phyloP scores from a whole-genome alignment of 2,113 vertebrate species.

The Tinamus guttatus region DNA sequence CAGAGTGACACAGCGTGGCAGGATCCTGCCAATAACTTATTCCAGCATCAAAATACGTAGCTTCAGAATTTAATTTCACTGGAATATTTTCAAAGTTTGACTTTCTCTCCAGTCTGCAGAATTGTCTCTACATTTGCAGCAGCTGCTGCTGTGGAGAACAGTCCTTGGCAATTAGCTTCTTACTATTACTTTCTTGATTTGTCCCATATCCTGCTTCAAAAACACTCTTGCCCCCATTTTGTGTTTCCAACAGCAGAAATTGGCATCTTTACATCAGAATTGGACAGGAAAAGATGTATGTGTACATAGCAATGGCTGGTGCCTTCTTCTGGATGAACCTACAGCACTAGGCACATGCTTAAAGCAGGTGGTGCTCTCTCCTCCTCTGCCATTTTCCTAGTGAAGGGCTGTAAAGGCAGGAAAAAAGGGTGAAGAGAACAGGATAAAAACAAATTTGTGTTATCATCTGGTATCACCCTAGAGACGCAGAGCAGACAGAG shows the following conservation, averaged over 20 bases:
- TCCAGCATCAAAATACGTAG: background rate
- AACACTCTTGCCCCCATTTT: background rate
- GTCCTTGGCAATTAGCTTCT: background rate
- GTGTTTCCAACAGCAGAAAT: background rate
- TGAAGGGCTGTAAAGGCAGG: background rate
- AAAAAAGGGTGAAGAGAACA: accelerated
- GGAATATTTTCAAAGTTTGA: background rate
- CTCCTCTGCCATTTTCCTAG: background rate
- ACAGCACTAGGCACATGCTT: background rate
- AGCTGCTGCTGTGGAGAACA: background rate
- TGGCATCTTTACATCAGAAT: background rate
- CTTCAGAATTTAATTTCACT: background rate
- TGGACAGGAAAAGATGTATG: background rate
- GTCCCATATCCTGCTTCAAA: background rate
- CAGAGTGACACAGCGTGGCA: background rate
- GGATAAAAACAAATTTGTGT: background rate
- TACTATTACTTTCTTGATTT: accelerated
- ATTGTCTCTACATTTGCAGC: background rate
- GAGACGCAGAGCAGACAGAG: background rate
- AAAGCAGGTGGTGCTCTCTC: background rate
- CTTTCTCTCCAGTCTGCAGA: background rate
- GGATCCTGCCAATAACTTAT: background rate
- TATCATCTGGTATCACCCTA: too few relatives aligned
- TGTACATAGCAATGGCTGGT: background rate
- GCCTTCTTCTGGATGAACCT: background rate